Conservation (phyloP, 2,113 vertebrate genomes). For the Ranitomeya variabilis region DNA sequence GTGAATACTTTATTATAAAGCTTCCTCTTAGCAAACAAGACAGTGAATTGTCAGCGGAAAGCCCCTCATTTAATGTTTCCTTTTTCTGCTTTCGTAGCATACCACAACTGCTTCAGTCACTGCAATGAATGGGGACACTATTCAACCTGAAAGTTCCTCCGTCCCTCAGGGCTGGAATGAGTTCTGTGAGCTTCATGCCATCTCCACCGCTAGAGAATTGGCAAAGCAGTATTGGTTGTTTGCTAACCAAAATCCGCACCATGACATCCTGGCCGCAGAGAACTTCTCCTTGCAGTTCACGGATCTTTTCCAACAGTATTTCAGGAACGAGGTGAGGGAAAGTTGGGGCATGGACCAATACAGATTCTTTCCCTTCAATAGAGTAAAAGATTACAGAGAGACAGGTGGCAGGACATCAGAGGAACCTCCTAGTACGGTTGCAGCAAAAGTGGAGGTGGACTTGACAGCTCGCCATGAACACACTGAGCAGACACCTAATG, state of each 20-base stretch:
- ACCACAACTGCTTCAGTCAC: slow-evolving; percentile 79
- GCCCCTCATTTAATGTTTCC: slow-evolving; percentile 49
- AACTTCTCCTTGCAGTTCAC: slow-evolving; percentile 91
- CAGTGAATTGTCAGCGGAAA: slow-evolving; percentile 39
- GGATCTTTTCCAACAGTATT: slow-evolving; percentile 92
- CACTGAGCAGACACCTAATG: slow-evolving; percentile 61
- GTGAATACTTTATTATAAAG: slow-evolving; percentile 13
- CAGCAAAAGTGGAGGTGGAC: slow-evolving; percentile 68
- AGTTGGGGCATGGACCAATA: slow-evolving; percentile 69
- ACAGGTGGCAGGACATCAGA: slow-evolving; percentile 68
- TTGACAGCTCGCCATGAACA: slow-evolving; percentile 65
- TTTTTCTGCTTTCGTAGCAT: slow-evolving; percentile 72
- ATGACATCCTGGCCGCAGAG: slow-evolving; percentile 86
- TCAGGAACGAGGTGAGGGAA: slow-evolving; percentile 87
- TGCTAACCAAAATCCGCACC: slow-evolving; percentile 80
- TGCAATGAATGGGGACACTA: slow-evolving; percentile 95
- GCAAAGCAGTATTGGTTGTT: slow-evolving; percentile 91
- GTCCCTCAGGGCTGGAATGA: slow-evolving; percentile 89
- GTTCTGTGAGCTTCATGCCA: slow-evolving; percentile 95
- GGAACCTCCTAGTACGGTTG: slow-evolving; percentile 63
- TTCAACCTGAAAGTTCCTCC: slow-evolving; percentile 77
- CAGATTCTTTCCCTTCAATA: slow-evolving; percentile 71
- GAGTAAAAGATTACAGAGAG: slow-evolving; percentile 87
- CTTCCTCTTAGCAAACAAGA: slow-evolving; percentile 46
- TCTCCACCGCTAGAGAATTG: slow-evolving; percentile 86